A percentile compares a stretch with the other conserved stretches of the same genome.
Conservation (phyloP, 2,888 invertebrate genomes). For the Anoplius nigerrimus region DNA sequence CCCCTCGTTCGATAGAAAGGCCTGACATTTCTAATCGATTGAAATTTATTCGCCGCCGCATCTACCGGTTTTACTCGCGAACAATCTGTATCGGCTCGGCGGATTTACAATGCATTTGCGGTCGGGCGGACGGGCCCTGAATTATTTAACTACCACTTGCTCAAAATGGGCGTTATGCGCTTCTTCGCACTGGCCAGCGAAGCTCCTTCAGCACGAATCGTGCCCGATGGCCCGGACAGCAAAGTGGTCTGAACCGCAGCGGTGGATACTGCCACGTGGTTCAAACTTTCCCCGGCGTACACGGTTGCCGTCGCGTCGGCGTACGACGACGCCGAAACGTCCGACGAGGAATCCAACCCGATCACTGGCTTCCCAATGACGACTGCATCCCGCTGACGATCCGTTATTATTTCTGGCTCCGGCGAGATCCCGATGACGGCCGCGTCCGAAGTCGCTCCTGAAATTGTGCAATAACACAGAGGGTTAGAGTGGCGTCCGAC, state of each 20-base stretch:
- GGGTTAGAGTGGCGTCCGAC: background rate
- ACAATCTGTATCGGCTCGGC: background rate
- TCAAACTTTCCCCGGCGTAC: slow-evolving; percentile 1
- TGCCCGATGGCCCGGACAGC: slow-evolving; percentile 54
- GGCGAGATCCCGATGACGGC: background rate
- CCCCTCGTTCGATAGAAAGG: background rate
- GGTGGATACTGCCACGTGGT: slow-evolving; percentile 39
- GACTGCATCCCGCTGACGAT: too few species aligned
- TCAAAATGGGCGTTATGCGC: background rate
- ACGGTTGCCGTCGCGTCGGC: too few species aligned
- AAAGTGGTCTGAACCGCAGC: slow-evolving; percentile 44
- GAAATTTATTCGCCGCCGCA: background rate
- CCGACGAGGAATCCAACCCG: too few species aligned
- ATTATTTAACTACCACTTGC: background rate
- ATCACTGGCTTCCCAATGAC: too few species aligned
- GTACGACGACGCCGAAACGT: too few species aligned
- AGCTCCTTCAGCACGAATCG: slow-evolving; percentile 43
- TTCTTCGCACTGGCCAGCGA: background rate
- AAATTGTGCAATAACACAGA: slow-evolving; percentile 20
- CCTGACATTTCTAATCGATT: slow-evolving; percentile 9
- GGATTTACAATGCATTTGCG: background rate
- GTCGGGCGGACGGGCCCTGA: background rate
- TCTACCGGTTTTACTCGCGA: background rate
- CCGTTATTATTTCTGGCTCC: too few species aligned
- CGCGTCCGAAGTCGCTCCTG: slow-evolving; percentile 21